A percentile compares a stretch with the other conserved stretches of the same genome.
These are phyloP conservation scores for Formica aserva DNA, from an alignment of 2,888 invertebrate genomes.

Conservation along the genomic window DNA sequence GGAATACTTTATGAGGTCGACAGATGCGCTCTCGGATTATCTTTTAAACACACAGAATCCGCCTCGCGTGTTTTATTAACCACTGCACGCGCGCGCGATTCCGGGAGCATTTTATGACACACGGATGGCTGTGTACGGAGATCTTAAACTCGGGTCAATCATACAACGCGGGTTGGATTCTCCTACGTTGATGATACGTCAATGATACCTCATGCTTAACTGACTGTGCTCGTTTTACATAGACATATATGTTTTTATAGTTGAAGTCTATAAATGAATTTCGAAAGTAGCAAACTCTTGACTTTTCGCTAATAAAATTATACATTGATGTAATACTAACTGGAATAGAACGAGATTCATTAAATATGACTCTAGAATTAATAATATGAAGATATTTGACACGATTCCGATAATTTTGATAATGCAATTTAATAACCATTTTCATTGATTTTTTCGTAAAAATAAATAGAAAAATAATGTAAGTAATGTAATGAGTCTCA, in stretches of 20 bases:
- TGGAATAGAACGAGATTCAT: neutral
- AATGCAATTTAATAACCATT: neutral
- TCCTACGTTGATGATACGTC: slow-evolving; percentile 6
- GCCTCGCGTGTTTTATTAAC: slow-evolving; percentile 74
- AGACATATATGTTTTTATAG: neutral
- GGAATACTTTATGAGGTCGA: slow-evolving; percentile 80
- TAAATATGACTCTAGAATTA: neutral
- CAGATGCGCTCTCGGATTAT: slow-evolving; percentile 80
- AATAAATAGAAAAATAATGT: neutral
- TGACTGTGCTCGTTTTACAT: slow-evolving; percentile 9
- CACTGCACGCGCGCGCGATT: neutral
- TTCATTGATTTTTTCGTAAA: neutral
- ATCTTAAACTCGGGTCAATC: slow-evolving; percentile 23
- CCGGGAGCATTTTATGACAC: neutral
- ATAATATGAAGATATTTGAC: neutral
- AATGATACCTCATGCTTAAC: slow-evolving; percentile 19
- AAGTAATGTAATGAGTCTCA: neutral
- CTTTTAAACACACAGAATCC: slow-evolving; percentile 71
- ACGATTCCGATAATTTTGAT: neutral
- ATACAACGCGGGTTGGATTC: neutral
- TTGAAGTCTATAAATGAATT: neutral
- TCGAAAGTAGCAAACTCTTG: neutral
- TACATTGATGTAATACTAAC: neutral
- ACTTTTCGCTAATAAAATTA: neutral
- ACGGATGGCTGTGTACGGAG: slow-evolving; percentile 24